These are phyloP conservation scores for Cynaeus angustus DNA, from an alignment of 2,888 invertebrate genomes.

Conservation along the genomic window DNA sequence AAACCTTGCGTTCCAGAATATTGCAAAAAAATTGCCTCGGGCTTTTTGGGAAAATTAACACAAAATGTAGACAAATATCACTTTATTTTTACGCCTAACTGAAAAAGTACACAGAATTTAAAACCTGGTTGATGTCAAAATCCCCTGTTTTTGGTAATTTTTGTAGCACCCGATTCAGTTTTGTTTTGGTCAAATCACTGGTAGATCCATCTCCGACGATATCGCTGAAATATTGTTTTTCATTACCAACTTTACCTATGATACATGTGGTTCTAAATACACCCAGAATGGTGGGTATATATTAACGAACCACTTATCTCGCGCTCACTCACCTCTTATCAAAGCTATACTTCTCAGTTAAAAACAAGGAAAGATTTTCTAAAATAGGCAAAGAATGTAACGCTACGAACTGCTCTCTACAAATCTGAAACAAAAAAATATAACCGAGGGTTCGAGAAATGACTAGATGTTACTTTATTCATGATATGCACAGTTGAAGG, in stretches of 20 bases:
- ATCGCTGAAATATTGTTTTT: constrained; percentile 72
- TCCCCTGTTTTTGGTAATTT: constrained; percentile 83
- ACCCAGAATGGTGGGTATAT: too few species aligned
- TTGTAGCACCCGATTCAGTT: constrained; percentile 77
- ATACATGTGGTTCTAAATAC: too few species aligned
- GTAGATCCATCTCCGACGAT: constrained; percentile 72
- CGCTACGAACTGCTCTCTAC: constrained; percentile 98
- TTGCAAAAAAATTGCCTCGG: too few species aligned
- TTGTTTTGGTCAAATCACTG: constrained; percentile 76
- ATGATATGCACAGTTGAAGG: constrained; percentile 88
- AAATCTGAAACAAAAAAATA: constrained; percentile 78
- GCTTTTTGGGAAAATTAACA: too few species aligned
- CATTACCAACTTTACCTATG: too few species aligned
- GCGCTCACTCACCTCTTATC: constrained; percentile 73
- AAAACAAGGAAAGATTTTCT: constrained; percentile 86
- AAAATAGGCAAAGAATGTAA: constrained; percentile 95
- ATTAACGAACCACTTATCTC: too few species aligned
- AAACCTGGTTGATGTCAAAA: constrained; percentile 84
- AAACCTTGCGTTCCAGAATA: too few species aligned
- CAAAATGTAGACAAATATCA: constrained; percentile 16
- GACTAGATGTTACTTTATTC: constrained; percentile 81
- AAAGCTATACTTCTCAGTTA: constrained; percentile 81
- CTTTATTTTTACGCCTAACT: constrained; percentile 73
- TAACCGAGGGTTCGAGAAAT: constrained; percentile 33
- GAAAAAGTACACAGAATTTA: constrained; percentile 90